A percentile compares a stretch with the other conserved stretches of the same genome.
Conservation (phyloP, 1,140 invertebrate genomes). For the Cydia amplana region DNA sequence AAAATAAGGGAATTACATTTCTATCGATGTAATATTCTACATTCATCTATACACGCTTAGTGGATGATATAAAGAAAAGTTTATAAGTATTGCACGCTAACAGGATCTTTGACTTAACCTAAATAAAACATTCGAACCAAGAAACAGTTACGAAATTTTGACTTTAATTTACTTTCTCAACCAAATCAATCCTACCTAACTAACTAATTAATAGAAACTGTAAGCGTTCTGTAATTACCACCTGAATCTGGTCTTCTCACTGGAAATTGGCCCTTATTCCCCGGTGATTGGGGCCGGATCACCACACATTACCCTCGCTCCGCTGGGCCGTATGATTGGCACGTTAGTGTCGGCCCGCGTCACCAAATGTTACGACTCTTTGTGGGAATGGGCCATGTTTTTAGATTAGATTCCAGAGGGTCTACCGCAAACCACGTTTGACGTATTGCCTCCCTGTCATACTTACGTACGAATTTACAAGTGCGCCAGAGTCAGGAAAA, state of each 20-base stretch:
- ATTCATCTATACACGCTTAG: background rate
- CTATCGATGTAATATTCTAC: too few species aligned
- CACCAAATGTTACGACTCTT: conserved; percentile 1
- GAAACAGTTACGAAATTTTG: background rate
- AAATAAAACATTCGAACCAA: too few species aligned
- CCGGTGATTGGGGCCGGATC: background rate
- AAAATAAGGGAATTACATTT: too few species aligned
- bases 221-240: background rate
- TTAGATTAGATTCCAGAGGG: conserved; percentile 13
- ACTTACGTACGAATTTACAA: too few species aligned
- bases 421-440: too few species aligned
- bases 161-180: too few species aligned
- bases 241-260: background rate
- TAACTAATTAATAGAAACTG: background rate
- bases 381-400: background rate
- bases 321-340: conserved; percentile 15
- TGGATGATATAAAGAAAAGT: too few species aligned
- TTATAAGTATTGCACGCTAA: too few species aligned
- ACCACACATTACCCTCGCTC: conserved; percentile 16
- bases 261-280: background rate
- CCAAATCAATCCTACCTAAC: background rate
- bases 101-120: too few species aligned
- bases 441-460: too few species aligned
- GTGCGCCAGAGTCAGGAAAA: too few species aligned
- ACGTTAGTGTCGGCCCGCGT: conserved; percentile 8